Percentiles rank a stretch among this genome's conserved stretches.
phyloP scores from a whole-genome alignment of 1,140 invertebrate species.

The Anastatus disparis region DNA sequence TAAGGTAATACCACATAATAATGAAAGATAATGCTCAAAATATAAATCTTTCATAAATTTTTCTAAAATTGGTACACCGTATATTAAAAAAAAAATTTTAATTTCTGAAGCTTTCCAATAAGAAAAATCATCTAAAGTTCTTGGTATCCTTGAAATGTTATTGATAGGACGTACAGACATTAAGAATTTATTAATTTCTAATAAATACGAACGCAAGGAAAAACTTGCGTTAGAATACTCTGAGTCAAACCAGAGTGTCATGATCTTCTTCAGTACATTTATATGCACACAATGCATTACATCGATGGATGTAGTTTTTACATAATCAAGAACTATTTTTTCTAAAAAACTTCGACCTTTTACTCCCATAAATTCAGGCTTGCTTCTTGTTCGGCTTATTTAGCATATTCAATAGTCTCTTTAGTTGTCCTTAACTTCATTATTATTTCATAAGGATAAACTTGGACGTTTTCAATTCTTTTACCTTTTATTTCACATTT shows the following conservation, averaged over 20 bases:
- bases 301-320: neutral
- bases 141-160: neutral
- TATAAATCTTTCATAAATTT: neutral
- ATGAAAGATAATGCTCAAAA: neutral
- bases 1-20: neutral
- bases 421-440: neutral
- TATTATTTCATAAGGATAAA: neutral
- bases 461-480: neutral
- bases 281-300: neutral
- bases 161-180: neutral
- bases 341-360: neutral
- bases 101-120: neutral
- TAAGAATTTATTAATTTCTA: neutral
- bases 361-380: neutral
- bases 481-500: neutral
- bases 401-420: neutral
- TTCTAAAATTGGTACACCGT: neutral
- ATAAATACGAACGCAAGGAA: neutral
- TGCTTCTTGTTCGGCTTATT: neutral
- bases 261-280: slow-evolving; percentile 9
- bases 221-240: neutral
- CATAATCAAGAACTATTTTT: neutral
- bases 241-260: slow-evolving; percentile 4
- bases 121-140: neutral
- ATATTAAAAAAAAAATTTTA: neutral